Percentiles rank a stretch among this genome's conserved stretches.
phyloP scores from a whole-genome alignment of 2,797 vertebrate genomes.

The Tenualosa ilisha region DNA sequence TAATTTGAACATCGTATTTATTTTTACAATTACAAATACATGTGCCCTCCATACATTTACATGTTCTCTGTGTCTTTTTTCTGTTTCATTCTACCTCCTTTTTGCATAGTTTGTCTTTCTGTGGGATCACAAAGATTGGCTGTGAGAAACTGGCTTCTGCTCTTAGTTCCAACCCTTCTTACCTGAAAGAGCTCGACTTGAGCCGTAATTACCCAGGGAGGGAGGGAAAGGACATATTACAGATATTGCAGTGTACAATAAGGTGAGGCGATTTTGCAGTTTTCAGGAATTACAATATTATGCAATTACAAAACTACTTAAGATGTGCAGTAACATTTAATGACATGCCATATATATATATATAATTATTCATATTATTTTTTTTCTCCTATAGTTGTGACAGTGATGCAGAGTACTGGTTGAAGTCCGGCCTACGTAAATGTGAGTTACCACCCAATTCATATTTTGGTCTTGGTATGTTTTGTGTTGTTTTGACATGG shows the following conservation, averaged over 20 bases:
- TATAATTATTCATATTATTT: neutral
- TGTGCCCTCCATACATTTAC: neutral
- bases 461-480: neutral
- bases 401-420: constrained; percentile 19
- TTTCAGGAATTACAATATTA: neutral
- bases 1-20: too few species aligned
- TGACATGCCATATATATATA: too few species aligned
- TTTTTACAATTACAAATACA: too few species aligned
- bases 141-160: neutral
- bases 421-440: constrained; percentile 5
- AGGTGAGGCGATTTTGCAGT: neutral
- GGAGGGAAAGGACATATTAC: neutral
- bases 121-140: constrained; percentile 17
- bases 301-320: neutral
- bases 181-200: constrained; percentile 17
- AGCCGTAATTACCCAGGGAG: neutral
- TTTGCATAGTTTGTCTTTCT: constrained; percentile 8
- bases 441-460: neutral
- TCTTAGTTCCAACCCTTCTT: neutral
- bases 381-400: constrained; percentile 1
- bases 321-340: neutral
- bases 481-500: too few species aligned
- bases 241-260: neutral
- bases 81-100: neutral
- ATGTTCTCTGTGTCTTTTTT: neutral